Base-by-base conservation (phyloP, 1,140 invertebrate species). In the Caenorhabditis brenneri region DNA sequence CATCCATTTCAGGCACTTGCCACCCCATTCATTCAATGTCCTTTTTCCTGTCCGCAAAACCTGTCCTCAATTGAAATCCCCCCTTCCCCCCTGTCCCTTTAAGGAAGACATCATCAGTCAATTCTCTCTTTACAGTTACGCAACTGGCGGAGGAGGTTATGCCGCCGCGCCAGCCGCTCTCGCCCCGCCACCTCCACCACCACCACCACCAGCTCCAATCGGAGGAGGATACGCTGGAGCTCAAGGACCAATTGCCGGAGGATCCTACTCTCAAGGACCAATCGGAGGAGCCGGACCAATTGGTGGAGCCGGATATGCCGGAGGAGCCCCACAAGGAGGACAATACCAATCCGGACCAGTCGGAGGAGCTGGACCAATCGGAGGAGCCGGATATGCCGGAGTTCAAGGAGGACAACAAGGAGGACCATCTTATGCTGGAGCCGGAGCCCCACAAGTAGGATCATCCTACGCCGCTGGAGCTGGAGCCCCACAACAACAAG, bases 1-100 rank as follows among this genome's bases (percentile, higher is more conserved):
- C 36, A 81, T 82, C 29, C 81, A 42, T n/a, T n/a, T n/a, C n/a
- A n/a, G n/a, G n/a, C 65, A 39, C 81, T 80, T 80, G 36, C 49
- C 58, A 65, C 49, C 69, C 84, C 29, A 58, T 51, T 51, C 79
- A 78, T 36, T 19, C 24, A 55, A 16, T 69, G 55, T 49, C 60
- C 80, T 42, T 48, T 33, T 42, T 51, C 58, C 60, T 33, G 58
- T 36, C 19, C 19, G 33, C 80, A 31, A 39, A 39, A 29, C 36
- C 58, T 46, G 55, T 53, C 24, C 12, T 22, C 16, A 22, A 15
- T 42, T 27, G 36, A 46, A n/a, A 15, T 42, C n/a, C 19, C 7
- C 36, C 29, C 39, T 27, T 74, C 60, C 15, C 6, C 33, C 10
- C 36, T 24, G 9, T 42, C n/a, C 65, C n/a, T 27, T 16, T n/a